These are phyloP conservation scores for Eudasyphora cyanicolor DNA, from an alignment of 2,888 invertebrate genomes.

Conservation along the genomic window DNA sequence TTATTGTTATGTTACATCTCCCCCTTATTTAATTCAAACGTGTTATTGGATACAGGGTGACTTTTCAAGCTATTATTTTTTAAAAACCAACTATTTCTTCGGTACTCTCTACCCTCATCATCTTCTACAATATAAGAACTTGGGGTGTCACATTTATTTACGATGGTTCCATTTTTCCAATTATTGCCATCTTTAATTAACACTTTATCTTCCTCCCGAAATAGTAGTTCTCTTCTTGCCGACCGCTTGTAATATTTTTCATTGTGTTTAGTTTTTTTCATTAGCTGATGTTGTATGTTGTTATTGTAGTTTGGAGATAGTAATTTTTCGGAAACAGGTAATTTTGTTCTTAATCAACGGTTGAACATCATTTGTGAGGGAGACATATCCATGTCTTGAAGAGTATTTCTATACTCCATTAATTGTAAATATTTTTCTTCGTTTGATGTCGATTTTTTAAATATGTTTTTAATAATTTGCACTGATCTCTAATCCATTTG, in stretches of 20 bases:
- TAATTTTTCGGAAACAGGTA: constrained; percentile 11
- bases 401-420: constrained; percentile 27
- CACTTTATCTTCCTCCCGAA: neutral
- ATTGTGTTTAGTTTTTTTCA: neutral
- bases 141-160: neutral
- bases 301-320: neutral
- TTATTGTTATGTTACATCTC: too few species aligned
- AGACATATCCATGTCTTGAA: constrained; percentile 16
- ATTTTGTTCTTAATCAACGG: constrained; percentile 21
- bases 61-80: constrained; percentile 21
- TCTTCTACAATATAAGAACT: neutral
- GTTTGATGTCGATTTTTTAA: constrained; percentile 9
- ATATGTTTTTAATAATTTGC: constrained; percentile 31
- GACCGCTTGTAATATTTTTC: neutral
- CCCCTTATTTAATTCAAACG: too few species aligned
- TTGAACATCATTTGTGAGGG: constrained; percentile 26
- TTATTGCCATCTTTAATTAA: too few species aligned
- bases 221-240: neutral
- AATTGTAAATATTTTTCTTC: constrained; percentile 11
- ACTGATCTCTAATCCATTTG: too few species aligned
- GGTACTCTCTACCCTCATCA: neutral
- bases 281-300: neutral
- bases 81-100: constrained; percentile 30
- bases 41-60: too few species aligned
- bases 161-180: constrained; percentile 3